Percentiles rank a stretch among this genome's conserved stretches.
phyloP scores from a whole-genome alignment of 2,888 invertebrate genomes.

The Microctonus brassicae region DNA sequence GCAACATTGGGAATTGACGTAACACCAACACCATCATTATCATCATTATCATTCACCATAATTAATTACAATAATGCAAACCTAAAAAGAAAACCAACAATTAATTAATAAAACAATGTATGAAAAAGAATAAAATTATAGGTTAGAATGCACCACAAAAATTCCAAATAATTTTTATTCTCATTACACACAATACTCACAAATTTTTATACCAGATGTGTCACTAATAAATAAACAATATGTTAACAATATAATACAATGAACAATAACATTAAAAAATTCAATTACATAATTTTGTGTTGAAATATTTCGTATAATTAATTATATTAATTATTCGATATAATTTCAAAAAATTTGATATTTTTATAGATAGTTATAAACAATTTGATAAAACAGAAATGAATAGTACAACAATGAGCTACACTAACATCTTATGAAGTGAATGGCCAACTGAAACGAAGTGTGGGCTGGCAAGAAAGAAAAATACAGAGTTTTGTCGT shows the following conservation, averaged over 20 bases:
- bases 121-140: neutral
- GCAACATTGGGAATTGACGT: neutral
- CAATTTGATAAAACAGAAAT: no score
- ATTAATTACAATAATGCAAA: neutral
- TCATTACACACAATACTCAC: no score
- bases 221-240: neutral
- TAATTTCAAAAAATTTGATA: no score
- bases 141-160: neutral
- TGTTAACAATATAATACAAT: neutral
- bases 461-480: neutral
- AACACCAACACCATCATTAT: neutral
- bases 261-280: neutral
- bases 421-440: neutral
- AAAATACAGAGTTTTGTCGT: neutral
- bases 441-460: neutral
- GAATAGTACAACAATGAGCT: neutral
- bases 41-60: conserved; percentile 5
- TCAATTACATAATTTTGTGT: neutral
- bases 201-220: neutral
- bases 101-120: neutral
- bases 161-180: no score
- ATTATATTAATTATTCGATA: neutral
- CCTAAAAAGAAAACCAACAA: neutral
- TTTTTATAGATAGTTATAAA: no score
- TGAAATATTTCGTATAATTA: neutral